These are phyloP conservation scores for Dunckerocampus dactyliophorus DNA, from an alignment of 2,113 vertebrate species.

Conservation along the genomic window DNA sequence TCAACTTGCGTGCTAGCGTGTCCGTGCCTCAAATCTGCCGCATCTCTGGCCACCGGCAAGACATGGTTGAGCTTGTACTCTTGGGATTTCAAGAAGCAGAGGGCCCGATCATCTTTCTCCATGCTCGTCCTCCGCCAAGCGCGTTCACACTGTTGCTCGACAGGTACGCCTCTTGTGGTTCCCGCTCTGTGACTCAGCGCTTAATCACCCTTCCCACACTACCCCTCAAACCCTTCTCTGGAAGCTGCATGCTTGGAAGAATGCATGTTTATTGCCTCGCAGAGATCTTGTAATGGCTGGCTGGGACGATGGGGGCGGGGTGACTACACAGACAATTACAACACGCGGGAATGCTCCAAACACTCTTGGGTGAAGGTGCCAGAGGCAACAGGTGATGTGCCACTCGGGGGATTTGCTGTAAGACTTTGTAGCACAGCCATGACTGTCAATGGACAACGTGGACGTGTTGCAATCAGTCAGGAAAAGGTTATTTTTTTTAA, in stretches of 20 bases:
- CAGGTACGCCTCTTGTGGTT: conserved; percentile 48
- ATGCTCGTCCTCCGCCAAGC: not conserved
- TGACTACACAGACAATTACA: conserved; percentile 54
- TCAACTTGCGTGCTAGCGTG: not conserved
- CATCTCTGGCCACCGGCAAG: not conserved
- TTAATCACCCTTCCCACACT: conserved; percentile 26
- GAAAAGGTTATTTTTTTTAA: not conserved
- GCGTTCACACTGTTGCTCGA: conserved; percentile 28
- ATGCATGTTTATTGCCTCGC: conserved; percentile 33
- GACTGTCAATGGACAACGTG: not conserved
- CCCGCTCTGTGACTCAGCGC: conserved; percentile 46
- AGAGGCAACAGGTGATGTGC: conserved; percentile 38
- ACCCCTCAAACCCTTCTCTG: conserved; percentile 8
- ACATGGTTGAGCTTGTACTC: not conserved
- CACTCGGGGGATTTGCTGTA: conserved; percentile 27
- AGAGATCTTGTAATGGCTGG: conserved; percentile 48
- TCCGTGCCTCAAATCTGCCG: no score
- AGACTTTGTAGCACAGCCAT: not conserved
- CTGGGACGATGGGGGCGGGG: conserved; percentile 23
- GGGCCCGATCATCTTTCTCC: conserved; percentile 7
- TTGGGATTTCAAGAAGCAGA: not conserved
- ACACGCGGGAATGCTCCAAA: conserved; percentile 50
- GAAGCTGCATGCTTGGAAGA: conserved; percentile 22
- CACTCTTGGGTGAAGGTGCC: conserved; percentile 26
- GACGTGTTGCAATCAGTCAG: conserved; percentile 1